Conservation (phyloP, 2,797 vertebrate species). For the Loris lydekkerianus region DNA sequence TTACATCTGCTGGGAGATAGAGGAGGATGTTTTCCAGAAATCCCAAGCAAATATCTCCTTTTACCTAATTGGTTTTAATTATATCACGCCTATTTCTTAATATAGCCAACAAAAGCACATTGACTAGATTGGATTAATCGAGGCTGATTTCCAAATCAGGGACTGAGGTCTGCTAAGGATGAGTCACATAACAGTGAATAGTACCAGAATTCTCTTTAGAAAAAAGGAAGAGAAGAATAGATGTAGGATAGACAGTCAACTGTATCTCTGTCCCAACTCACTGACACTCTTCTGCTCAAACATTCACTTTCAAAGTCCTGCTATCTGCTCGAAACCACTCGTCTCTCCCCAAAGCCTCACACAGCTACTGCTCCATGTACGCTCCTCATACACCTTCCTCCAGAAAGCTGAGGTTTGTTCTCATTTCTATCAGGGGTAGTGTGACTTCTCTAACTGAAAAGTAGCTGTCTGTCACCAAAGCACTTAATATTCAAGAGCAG, state of each 20-base stretch:
- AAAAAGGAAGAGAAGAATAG: background rate
- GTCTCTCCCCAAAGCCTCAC: background rate
- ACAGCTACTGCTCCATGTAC: background rate
- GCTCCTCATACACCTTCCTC: background rate
- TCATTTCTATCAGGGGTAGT: background rate
- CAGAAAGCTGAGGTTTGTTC: background rate
- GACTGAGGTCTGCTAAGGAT: background rate
- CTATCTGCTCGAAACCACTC: background rate
- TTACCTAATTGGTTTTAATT: background rate
- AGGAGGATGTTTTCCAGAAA: conserved; percentile 1
- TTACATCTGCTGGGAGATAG: background rate
- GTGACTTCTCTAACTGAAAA: background rate
- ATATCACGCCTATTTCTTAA: conserved; percentile 30
- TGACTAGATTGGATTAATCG: background rate
- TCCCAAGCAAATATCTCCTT: background rate
- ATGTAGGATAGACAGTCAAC: background rate
- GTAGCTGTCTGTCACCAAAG: background rate
- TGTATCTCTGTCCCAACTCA: background rate
- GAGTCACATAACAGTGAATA: background rate
- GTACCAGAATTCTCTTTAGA: background rate
- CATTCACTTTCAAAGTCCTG: background rate
- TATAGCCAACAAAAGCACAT: background rate
- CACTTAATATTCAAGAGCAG: background rate
- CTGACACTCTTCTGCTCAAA: background rate
- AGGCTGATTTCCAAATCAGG: background rate